Conservation (phyloP, 2,888 invertebrate species). For the Cynaeus angustus region DNA sequence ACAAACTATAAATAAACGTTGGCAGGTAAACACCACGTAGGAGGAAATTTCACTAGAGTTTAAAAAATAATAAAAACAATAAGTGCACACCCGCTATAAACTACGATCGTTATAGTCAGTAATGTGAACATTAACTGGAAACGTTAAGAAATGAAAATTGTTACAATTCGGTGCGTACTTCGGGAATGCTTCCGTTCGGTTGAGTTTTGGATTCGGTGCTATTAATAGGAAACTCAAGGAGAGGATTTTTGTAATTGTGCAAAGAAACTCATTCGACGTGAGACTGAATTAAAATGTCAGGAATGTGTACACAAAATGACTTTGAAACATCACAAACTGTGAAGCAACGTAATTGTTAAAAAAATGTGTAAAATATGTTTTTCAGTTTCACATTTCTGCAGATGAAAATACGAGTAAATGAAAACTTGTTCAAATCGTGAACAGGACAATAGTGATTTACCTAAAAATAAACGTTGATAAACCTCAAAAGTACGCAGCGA, state of each 20-base stretch:
- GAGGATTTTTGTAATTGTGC: constrained; percentile 14
- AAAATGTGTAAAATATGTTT: no score
- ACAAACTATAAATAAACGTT: constrained; percentile 37
- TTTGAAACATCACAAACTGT: neutral
- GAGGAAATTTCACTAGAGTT: no score
- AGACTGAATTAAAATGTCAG: neutral
- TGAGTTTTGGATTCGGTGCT: constrained; percentile 3
- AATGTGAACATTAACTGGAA: constrained; percentile 1
- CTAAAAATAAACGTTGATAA: no score
- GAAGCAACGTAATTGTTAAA: neutral
- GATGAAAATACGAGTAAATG: no score
- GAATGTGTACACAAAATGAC: constrained; percentile 3
- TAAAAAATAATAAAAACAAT: neutral
- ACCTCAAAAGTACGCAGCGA: no score
- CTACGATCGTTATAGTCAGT: neutral
- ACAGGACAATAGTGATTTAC: no score
- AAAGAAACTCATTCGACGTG: constrained; percentile 5
- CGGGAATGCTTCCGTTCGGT: neutral
- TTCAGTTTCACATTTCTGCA: no score
- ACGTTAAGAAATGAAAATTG: constrained; percentile 4
- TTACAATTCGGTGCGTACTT: neutral
- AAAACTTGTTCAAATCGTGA: no score
- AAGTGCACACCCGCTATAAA: neutral
- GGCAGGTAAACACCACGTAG: constrained; percentile 3
- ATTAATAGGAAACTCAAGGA: constrained; percentile 22